A percentile compares a stretch with the other conserved stretches of the same genome.
phyloP scores from a whole-genome alignment of 2,113 vertebrate genomes.

The Lagopus leucura region DNA sequence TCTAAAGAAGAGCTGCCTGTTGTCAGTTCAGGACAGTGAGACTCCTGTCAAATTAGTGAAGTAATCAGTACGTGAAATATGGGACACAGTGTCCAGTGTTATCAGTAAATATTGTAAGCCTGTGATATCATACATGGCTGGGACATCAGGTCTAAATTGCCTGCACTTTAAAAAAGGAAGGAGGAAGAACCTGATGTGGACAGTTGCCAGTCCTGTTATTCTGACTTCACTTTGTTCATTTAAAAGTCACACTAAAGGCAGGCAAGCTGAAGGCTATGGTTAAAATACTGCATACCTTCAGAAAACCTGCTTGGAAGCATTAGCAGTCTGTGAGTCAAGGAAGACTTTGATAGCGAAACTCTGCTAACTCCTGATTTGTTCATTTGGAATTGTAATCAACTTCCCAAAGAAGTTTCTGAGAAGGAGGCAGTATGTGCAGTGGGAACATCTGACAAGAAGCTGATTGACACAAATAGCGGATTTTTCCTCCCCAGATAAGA shows the following conservation, averaged over 20 bases:
- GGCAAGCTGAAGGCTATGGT: not conserved
- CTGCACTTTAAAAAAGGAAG: not conserved
- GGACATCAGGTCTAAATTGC: not conserved
- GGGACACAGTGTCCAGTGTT: not conserved
- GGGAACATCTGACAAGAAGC: not conserved
- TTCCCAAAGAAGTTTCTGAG: not conserved
- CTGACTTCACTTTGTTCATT: not conserved
- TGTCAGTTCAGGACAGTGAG: not conserved
- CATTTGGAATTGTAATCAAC: not conserved
- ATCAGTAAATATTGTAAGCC: not conserved
- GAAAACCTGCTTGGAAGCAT: not conserved
- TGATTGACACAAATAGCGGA: not conserved
- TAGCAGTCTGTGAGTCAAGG: not conserved
- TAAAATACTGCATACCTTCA: rapidly evolving
- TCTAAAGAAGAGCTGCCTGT: not conserved
- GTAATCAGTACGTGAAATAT: rapidly evolving
- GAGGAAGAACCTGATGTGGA: not conserved
- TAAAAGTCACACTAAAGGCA: not conserved
- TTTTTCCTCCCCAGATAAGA: not conserved
- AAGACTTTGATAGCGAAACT: not conserved
- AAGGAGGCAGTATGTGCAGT: not conserved
- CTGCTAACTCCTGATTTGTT: not conserved
- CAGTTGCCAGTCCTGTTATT: not conserved
- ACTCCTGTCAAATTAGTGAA: not conserved
- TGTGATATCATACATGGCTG: not conserved